Evolutionary conservation across 2,888 invertebrate species (phyloP), one percentile per base, ranked within the genome.

Genomic region (Drosophila formosana): DNA sequence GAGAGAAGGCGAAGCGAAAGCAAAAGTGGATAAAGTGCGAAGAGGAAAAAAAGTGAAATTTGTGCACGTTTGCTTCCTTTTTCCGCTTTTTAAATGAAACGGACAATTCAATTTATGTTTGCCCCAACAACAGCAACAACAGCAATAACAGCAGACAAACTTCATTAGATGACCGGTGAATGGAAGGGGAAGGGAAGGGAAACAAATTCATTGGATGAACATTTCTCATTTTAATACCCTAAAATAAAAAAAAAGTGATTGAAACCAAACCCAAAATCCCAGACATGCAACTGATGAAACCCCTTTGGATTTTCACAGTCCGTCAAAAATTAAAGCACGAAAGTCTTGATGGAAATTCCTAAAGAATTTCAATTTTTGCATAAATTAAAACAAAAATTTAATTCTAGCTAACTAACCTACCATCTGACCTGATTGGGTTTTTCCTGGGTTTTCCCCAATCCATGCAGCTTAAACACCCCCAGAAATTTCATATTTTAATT

Each of bases 21-120:
- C 52, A 66, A 65, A 65, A 57, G 63, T 60, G 43, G 62, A 61
- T 66, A 69, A 69, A 70, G 67, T 75, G 71, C 65, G 61, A 62
- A 61, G 37, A 52, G 58, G 47, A 43, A 30, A 50, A 50, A 47
- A 82, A 69, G 70, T 60, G 50, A 86, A 83, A 75, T 78, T 82
- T 75, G 62, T 75, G 63, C 83, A 75, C 78, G 81, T 87, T 87
- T 72, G 57, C 78, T 67, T 72, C 72, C 75, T 62, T 78, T 73
- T 89, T 87, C 79, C 88, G 88, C 74, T 67, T 55, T 81, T 78
- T 77, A 90, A 90, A 78, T 84, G 80, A 80, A 78, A 77, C 89
- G 86, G 75, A 90, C 89, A 89, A 90, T 89, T 87, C 89, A 90
- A 89, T 90, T 87, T 84, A 76, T 90, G 78, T 78, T 70, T 70